A percentile compares a stretch with the other conserved stretches of the same genome.
These are phyloP conservation scores for Leiothrix lutea DNA, from an alignment of 2,113 vertebrate genomes.

Conservation along the genomic window DNA sequence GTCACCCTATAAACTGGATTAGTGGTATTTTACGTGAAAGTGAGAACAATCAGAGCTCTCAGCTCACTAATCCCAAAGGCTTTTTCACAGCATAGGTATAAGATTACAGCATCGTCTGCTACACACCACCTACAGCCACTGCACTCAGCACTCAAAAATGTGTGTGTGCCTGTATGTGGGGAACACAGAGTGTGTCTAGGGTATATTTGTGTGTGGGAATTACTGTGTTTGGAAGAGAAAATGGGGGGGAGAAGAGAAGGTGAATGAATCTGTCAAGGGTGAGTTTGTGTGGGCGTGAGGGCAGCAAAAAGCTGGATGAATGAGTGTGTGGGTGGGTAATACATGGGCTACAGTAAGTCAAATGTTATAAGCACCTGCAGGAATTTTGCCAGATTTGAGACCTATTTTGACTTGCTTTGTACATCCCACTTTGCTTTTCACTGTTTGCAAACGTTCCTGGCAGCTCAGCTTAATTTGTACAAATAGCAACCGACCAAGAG, in stretches of 20 bases:
- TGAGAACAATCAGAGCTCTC: constrained; percentile 27
- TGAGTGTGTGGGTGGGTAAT: constrained; percentile 24
- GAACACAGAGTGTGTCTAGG: background rate
- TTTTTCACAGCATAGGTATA: constrained; percentile 24
- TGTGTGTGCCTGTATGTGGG: background rate
- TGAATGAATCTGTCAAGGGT: constrained; percentile 33
- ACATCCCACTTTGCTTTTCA: constrained; percentile 44
- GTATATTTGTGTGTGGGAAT: background rate
- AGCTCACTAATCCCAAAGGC: constrained; percentile 5
- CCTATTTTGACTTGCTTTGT: constrained; percentile 42
- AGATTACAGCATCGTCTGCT: constrained; percentile 9
- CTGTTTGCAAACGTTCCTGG: constrained; percentile 58
- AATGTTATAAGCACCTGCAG: constrained; percentile 21
- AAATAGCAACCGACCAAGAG: constrained; percentile 47
- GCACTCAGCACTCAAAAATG: background rate
- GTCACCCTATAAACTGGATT: background rate
- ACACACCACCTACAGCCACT: background rate
- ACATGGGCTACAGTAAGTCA: constrained; percentile 8
- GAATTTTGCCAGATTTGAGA: background rate
- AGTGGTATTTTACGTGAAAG: background rate
- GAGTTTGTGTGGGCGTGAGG: background rate
- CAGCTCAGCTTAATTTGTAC: constrained; percentile 46
- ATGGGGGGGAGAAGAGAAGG: background rate
- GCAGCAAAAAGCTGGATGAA: constrained; percentile 37
- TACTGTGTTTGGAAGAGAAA: background rate